These are phyloP conservation scores for Sandelia bainsii DNA, from an alignment of 2,797 vertebrate genomes.

Conservation along the genomic window DNA sequence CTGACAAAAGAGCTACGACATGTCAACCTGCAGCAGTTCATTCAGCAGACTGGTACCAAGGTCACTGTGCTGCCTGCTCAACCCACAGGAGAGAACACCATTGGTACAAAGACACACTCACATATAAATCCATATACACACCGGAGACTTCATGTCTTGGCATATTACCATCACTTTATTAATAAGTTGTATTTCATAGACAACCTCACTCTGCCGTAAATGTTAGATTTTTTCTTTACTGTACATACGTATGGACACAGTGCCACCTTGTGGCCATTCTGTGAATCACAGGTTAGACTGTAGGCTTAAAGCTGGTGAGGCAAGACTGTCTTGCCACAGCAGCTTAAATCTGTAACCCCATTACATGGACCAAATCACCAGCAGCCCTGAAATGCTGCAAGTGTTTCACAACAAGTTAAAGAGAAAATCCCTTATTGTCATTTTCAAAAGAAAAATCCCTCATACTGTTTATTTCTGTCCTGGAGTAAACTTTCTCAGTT, in stretches of 20 bases:
- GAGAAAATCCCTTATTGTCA: conserved; percentile 37
- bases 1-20: conserved; percentile 96
- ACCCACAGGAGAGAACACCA: conserved; percentile 78
- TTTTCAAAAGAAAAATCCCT: conserved; percentile 17
- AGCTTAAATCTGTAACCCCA: conserved; percentile 53
- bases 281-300: conserved; percentile 11
- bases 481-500: background rate
- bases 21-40: conserved; percentile 98
- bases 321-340: conserved; percentile 12
- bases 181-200: conserved; percentile 21
- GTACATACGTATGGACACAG: conserved; percentile 43
- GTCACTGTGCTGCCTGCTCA: conserved; percentile 94
- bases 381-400: conserved; percentile 21
- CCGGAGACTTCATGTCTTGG: background rate
- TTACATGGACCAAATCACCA: conserved; percentile 40
- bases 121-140: background rate
- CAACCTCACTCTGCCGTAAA: background rate
- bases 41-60: conserved; percentile 97
- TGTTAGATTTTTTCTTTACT: background rate
- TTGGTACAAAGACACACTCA: conserved; percentile 61
- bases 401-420: conserved; percentile 19
- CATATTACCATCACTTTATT: background rate
- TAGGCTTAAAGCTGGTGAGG: background rate
- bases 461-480: background rate
- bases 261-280: conserved; percentile 60